phyloP scores from a whole-genome alignment of 2,113 vertebrate genomes.

The Myodes glareolus region DNA sequence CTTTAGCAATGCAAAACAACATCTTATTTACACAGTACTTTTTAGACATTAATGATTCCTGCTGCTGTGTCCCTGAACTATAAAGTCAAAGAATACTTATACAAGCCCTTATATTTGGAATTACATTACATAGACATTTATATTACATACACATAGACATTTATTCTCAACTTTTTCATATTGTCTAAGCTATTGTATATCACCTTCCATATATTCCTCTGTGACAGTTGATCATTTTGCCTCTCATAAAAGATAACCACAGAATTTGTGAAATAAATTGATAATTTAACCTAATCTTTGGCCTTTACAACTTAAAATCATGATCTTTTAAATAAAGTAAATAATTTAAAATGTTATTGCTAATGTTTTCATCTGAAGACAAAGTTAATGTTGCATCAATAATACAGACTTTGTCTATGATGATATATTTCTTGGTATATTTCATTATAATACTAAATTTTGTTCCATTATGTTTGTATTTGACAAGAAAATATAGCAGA shows the following conservation, averaged over 20 bases:
- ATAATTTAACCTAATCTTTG: not conserved
- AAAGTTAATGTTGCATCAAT: constrained; percentile 58
- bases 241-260: constrained; percentile 50
- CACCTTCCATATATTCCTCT: not conserved
- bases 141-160: not conserved
- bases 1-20: not conserved
- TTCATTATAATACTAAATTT: not conserved
- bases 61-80: not conserved
- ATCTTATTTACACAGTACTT: not conserved
- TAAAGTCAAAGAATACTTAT: not conserved
- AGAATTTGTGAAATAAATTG: constrained; percentile 64
- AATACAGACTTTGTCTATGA: not conserved
- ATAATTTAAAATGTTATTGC: constrained; percentile 36
- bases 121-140: not conserved
- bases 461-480: not conserved
- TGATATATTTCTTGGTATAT: constrained; percentile 23
- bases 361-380: constrained; percentile 49
- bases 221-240: not conserved
- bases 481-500: constrained; percentile 47
- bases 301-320: constrained; percentile 33
- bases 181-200: not conserved
- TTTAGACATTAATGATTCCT: not conserved
- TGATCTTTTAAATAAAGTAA: constrained; percentile 40
- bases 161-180: not conserved
- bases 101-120: not conserved